Evolutionary conservation across 2,797 vertebrate species (phyloP).

Genomic region (Dromococcyx pavoninus): DNA sequence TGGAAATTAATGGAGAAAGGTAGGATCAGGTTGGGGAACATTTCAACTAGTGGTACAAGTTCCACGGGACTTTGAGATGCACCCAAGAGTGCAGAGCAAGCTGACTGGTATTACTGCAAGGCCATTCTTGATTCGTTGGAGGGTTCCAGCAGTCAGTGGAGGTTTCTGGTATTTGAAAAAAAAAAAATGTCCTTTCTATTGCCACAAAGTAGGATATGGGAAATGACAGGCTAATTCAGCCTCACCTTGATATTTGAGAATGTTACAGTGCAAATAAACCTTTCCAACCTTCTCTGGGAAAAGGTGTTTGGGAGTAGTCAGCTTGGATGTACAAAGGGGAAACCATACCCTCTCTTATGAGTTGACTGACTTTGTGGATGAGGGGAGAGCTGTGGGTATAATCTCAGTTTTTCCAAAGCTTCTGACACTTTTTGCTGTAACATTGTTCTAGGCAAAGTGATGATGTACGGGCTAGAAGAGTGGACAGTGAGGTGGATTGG

Average conservation of each 20-base stretch:
- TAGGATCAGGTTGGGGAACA: background rate
- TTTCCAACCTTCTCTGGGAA: background rate
- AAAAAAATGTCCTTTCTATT: background rate
- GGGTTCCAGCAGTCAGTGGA: background rate
- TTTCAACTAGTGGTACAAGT: background rate
- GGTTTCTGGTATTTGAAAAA: background rate
- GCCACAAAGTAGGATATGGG: background rate
- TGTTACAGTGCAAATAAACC: background rate
- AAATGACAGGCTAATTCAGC: background rate
- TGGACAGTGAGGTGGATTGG: background rate
- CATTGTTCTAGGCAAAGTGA: background rate
- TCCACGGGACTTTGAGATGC: background rate
- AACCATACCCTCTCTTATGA: background rate
- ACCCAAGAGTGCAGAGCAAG: background rate
- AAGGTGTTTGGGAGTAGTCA: background rate
- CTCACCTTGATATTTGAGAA: background rate
- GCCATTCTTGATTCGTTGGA: background rate
- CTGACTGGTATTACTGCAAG: background rate
- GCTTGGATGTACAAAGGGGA: background rate
- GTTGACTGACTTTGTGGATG: background rate
- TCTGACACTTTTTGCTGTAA: background rate
- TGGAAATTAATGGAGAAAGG: background rate
- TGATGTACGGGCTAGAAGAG: background rate
- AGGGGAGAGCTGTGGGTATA: background rate
- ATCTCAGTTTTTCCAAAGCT: background rate